Base-by-base conservation (phyloP, 2,888 invertebrate genomes). In the Encarsia formosa region DNA sequence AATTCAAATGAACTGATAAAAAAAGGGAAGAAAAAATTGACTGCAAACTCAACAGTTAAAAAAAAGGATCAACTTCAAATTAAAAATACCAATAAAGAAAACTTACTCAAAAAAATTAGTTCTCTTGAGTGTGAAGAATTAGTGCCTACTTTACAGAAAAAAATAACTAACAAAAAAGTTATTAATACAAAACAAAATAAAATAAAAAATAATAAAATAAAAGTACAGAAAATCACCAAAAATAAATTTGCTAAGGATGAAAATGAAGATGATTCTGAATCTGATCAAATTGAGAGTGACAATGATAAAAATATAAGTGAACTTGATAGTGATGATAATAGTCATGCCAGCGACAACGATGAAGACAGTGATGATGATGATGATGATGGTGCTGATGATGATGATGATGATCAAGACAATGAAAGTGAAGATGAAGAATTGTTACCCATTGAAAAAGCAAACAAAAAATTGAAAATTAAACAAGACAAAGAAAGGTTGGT, bases 361-460 rank as follows among this genome's bases (percentile, higher is more conserved):
- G 31, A 32, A 22, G 22, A 52, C 5, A 35, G 26, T 3, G 52
- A 55, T 13, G 59, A 61, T 23, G 56, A 62, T 19, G 54, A 57
- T 32, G 47, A 44, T 13, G 49, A 49, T 18, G 11, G 11, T 38
- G 57, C 58, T 1, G 60, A 62, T 42, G 59, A 55, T 16, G 49
- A 54, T 16, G 53, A 54, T 15, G 77, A 78, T 47, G 68, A 80
- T 34, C 79, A 80, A 66, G 80, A 81, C 52, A 74, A 79, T 34
- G 71, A 72, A 32, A 68, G 74, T 18, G 70, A 73, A 61, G 78
- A 78, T 55, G 82, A 84, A 54, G 86, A 89, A 65, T 76, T 88
- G 73, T 72, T 94, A 44, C 93, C 94, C 0, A 88, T 95, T 68
- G 94, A 95, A 76, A 91, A 85, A 68, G 83, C 86, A 51, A 87